These are phyloP conservation scores for Oophaga pumilio DNA, from an alignment of 2,113 vertebrate genomes.

Conservation along the genomic window DNA sequence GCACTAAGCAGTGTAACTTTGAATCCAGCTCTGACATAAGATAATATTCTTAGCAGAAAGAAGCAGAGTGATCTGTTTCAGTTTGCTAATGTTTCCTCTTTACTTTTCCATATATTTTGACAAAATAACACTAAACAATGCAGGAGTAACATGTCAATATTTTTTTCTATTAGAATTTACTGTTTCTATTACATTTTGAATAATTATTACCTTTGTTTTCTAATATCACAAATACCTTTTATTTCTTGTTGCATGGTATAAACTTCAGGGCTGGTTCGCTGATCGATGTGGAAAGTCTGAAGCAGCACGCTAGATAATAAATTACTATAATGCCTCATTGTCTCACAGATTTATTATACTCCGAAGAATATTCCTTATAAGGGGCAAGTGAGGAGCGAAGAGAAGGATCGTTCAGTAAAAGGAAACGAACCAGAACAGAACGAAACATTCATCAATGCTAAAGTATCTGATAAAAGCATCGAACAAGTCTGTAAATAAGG, in stretches of 20 bases:
- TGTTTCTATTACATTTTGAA: too few relatives aligned
- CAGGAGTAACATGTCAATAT: too few relatives aligned
- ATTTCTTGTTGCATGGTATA: not conserved
- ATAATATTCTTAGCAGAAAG: too few relatives aligned
- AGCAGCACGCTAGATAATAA: not conserved
- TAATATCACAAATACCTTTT: not conserved
- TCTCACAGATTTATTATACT: conserved; percentile 9
- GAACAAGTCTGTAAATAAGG: not conserved
- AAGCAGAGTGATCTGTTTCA: too few relatives aligned
- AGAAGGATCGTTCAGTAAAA: conserved; percentile 14
- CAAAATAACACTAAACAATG: too few relatives aligned
- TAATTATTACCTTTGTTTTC: not conserved
- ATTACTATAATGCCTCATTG: conserved; percentile 9
- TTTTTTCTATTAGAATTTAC: too few relatives aligned
- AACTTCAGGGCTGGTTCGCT: not conserved
- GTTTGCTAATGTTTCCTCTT: too few relatives aligned
- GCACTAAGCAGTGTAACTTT: too few relatives aligned
- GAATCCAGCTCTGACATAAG: too few relatives aligned
- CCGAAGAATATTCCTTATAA: conserved; percentile 20
- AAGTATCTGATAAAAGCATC: not conserved
- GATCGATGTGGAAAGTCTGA: conserved; percentile 18
- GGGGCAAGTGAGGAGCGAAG: not conserved
- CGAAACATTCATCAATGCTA: conserved; percentile 8
- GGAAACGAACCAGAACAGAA: conserved; percentile 23
- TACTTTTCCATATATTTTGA: too few relatives aligned